These are phyloP conservation scores for Petromus typicus DNA, from an alignment of 2,113 vertebrate species.

Conservation along the genomic window DNA sequence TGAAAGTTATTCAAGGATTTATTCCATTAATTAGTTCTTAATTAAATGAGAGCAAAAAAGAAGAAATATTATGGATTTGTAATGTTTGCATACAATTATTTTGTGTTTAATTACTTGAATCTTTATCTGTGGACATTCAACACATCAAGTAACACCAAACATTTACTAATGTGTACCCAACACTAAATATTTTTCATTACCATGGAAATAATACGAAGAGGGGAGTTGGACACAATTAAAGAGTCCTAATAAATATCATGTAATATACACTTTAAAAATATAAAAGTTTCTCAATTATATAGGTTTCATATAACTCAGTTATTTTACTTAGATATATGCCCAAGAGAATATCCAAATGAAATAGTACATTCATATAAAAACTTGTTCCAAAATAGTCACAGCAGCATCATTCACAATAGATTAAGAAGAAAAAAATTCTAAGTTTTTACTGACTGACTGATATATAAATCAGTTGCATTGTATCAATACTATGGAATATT, in stretches of 20 bases:
- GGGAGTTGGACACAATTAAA: not conserved
- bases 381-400: not conserved
- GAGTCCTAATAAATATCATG: not conserved
- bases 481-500: not conserved
- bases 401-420: not conserved
- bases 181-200: not conserved
- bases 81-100: not conserved
- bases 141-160: not conserved
- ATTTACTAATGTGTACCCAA: not conserved
- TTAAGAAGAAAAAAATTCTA: not conserved
- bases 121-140: not conserved
- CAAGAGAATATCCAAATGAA: not conserved
- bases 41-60: not conserved
- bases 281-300: not conserved
- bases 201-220: not conserved
- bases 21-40: not conserved
- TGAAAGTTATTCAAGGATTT: constrained; percentile 2
- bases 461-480: not conserved
- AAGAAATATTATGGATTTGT: not conserved
- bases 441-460: not conserved
- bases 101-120: not conserved
- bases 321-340: not conserved
- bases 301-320: not conserved
- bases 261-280: constrained; percentile 8
- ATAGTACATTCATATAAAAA: not conserved